A percentile compares a stretch with the other conserved stretches of the same genome.
Evolutionary conservation across 2,888 invertebrate species (phyloP).

Genomic region (Acrobasis repandana): DNA sequence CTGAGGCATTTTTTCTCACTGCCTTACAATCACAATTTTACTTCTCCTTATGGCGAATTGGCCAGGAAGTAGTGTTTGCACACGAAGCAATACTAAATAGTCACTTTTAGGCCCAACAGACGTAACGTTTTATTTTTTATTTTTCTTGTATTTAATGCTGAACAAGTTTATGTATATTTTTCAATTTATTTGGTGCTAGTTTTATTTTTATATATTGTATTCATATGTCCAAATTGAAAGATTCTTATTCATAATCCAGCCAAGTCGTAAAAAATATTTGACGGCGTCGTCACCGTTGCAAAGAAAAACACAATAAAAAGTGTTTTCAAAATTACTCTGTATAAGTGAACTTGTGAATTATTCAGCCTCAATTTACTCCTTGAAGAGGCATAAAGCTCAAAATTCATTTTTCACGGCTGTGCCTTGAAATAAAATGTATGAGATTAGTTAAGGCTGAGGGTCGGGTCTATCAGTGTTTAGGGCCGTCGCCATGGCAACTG

Average conservation of each 20-base stretch:
- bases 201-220: not conserved
- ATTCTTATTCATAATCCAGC: conserved; percentile 9
- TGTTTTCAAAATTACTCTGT: conserved; percentile 32
- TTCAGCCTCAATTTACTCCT: conserved; percentile 54
- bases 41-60: too few species aligned
- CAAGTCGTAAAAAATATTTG: conserved; percentile 7
- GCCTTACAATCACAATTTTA: too few species aligned
- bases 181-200: not conserved
- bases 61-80: too few species aligned
- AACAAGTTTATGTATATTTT: not conserved
- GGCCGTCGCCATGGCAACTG: conserved; percentile 58
- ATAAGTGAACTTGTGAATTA: conserved; percentile 54
- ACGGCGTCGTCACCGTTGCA: not conserved
- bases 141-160: too few species aligned
- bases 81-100: too few species aligned
- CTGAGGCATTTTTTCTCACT: too few species aligned
- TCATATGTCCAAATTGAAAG: not conserved
- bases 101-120: too few species aligned
- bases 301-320: conserved; percentile 9
- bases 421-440: conserved; percentile 55
- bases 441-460: conserved; percentile 54
- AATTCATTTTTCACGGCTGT: conserved; percentile 64
- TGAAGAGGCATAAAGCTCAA: conserved; percentile 51
- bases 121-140: too few species aligned
- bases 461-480: conserved; percentile 54